phyloP scores from a whole-genome alignment of 2,888 invertebrate species.

The Anarsia innoxiella region DNA sequence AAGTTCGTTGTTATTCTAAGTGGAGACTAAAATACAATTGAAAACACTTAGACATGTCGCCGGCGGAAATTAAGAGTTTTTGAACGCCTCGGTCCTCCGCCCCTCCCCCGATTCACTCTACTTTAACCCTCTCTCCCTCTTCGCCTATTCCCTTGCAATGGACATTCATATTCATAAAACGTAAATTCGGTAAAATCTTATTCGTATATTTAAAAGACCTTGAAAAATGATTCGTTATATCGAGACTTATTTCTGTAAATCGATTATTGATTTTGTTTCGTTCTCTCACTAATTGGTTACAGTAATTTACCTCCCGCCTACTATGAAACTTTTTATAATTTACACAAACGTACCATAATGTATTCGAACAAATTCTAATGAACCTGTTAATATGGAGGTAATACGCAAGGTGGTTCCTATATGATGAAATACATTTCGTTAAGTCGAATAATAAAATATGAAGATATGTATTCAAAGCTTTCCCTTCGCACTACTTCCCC shows the following conservation, averaged over 20 bases:
- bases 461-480: background rate
- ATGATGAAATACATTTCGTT: background rate
- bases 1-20: background rate
- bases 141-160: no score
- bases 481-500: background rate
- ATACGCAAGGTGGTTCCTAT: background rate
- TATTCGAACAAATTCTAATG: slow-evolving; percentile 1
- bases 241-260: no score
- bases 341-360: no score
- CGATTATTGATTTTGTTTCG: no score
- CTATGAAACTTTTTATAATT: no score
- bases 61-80: slow-evolving; percentile 10
- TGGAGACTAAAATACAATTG: slow-evolving; percentile 2
- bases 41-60: slow-evolving; percentile 9
- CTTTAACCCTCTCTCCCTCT: slow-evolving; percentile 1
- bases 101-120: background rate
- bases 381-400: background rate
- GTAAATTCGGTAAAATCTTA: no score
- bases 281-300: no score
- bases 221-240: no score
- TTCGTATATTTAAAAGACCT: no score
- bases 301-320: no score
- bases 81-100: slow-evolving; percentile 1
- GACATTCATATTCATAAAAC: no score
- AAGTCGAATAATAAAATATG: background rate